A percentile compares a stretch with the other conserved stretches of the same genome.
These are phyloP conservation scores for Sesia apiformis DNA, from an alignment of 2,888 invertebrate genomes.

Conservation along the genomic window DNA sequence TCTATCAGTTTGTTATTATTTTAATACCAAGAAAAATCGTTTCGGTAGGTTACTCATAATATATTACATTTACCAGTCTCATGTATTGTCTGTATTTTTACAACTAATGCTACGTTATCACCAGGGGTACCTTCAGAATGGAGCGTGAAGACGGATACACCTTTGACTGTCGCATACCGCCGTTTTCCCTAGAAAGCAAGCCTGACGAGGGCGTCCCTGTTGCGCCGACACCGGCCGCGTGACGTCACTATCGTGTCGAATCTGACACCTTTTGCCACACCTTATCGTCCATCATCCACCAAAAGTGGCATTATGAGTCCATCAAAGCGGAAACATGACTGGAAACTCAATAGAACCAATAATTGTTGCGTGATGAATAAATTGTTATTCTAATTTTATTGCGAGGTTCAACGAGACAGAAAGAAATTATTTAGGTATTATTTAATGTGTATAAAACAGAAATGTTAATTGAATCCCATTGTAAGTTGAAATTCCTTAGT, in stretches of 20 bases:
- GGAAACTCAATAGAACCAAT: too few relatives aligned
- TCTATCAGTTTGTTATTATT: too few relatives aligned
- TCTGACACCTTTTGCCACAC: too few relatives aligned
- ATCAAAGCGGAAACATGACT: too few relatives aligned
- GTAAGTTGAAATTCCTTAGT: slow-evolving; percentile 43
- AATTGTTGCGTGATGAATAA: too few relatives aligned
- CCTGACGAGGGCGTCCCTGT: slow-evolving; percentile 75
- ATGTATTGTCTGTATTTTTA: neutral
- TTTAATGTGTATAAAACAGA: slow-evolving; percentile 4
- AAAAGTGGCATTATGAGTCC: too few relatives aligned
- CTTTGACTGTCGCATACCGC: slow-evolving; percentile 98
- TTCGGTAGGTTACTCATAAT: neutral
- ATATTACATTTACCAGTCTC: neutral
- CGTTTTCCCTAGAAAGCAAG: slow-evolving; percentile 97
- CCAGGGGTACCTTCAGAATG: slow-evolving; percentile 93
- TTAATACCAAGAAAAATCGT: too few relatives aligned
- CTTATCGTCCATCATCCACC: too few relatives aligned
- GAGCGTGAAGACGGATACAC: slow-evolving; percentile 97
- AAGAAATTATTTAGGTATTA: neutral
- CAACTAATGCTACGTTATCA: slow-evolving; percentile 1
- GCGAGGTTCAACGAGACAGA: too few relatives aligned
- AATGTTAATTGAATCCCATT: slow-evolving; percentile 31
- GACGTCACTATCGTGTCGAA: slow-evolving; percentile 10
- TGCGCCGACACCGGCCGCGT: slow-evolving; percentile 49
- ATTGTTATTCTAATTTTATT: too few relatives aligned